Evolutionary conservation across 2,113 vertebrate genomes (phyloP), one percentile per base, ranked within the genome.

Genomic region (Epinephelus cyanopodus): DNA sequence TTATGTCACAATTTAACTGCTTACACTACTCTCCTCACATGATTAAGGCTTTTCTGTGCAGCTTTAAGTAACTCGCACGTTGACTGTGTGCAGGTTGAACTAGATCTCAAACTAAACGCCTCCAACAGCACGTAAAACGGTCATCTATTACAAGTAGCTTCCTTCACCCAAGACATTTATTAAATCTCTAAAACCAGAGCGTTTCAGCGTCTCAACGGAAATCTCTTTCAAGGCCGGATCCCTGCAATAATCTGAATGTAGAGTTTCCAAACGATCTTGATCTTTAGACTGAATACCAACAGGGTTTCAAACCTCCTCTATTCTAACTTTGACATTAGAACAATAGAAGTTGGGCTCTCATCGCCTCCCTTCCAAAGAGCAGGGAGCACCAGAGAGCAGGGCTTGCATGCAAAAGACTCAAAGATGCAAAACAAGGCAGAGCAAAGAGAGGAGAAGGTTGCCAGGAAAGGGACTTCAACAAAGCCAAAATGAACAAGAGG

Each of bases 311-410:
- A 87, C 85, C 85, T 87, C 85, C 88, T 91, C 75, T 71, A 73
- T 92, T 91, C 87, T 84, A 91, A 90, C 86, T 90, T 87, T 90
- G 89, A 93, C 92, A 85, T 86, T 90, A 92, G 88, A 90, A 93
- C 86, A 91, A 93, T 86, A 75, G 77, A 74, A 77, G 78, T 88
- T 85, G 89, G 91, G 74, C 89, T 87, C 81, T 81, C 52, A 33
- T 83, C 54, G 67, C 84, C 89, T 88, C 77, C 79, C 50, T 69
- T 87, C 84, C 60, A 86, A 87, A 83, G 81, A 90, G 79, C 75
- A 78, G 90, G 81, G 87, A 91, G 89, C 88, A 86, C 79, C 77
- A 68, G 71, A 77, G 90, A 87, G 81, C 89, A 84, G 87, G 90
- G 79, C 61, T 90, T 91, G 92, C 89, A 91, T 92, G 92, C 89